These are phyloP conservation scores for Ceratina calcarata DNA, from an alignment of 1,140 invertebrate genomes.

Conservation along the genomic window DNA sequence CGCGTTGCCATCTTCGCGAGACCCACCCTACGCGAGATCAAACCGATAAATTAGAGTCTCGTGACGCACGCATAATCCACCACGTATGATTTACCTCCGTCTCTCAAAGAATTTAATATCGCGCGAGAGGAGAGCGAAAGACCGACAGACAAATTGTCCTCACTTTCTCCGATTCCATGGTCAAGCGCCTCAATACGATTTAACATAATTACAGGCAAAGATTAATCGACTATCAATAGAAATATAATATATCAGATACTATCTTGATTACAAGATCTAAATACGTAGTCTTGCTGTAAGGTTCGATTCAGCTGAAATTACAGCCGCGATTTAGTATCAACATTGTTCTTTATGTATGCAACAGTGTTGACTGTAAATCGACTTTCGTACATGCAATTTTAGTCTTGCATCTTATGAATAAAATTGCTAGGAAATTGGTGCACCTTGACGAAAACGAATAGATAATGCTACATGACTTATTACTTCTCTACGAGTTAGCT, in stretches of 20 bases:
- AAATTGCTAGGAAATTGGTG: no score
- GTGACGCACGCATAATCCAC: constrained; percentile 3
- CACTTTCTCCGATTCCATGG: constrained; percentile 27
- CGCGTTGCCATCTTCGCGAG: neutral
- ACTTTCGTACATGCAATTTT: no score
- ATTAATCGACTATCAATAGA: constrained; percentile 52
- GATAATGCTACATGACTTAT: no score
- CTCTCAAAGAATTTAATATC: neutral
- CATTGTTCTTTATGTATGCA: no score
- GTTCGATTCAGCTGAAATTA: no score
- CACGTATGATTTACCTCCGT: neutral
- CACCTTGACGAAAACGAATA: no score
- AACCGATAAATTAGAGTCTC: constrained; percentile 9
- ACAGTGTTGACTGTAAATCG: no score
- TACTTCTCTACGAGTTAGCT: no score
- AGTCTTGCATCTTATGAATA: no score
- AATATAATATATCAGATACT: constrained; percentile 65
- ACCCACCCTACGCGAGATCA: neutral
- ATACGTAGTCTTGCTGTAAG: constrained; percentile 4
- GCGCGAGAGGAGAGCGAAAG: neutral
- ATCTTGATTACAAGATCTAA: constrained; percentile 69
- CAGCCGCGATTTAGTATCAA: no score
- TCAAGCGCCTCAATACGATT: neutral
- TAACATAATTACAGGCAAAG: constrained; percentile 4
- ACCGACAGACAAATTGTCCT: constrained; percentile 1